Evolutionary conservation across 2,797 vertebrate species (phyloP).

Genomic region (Catharus ustulatus): DNA sequence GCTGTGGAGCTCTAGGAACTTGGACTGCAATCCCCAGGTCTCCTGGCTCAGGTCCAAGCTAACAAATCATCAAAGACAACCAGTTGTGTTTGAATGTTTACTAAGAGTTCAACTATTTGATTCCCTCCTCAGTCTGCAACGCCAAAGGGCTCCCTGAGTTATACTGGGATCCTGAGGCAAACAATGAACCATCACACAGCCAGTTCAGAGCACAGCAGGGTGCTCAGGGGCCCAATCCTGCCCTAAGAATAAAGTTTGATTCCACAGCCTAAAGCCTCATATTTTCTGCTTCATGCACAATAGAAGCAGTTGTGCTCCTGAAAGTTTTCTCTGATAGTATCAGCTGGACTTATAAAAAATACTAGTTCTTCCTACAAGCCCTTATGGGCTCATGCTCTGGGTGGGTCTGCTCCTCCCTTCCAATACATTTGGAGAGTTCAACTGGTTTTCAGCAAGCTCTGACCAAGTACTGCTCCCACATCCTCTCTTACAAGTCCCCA

Average conservation of each 20-base stretch:
- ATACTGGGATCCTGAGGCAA: constrained; percentile 42
- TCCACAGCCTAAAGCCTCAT: background rate
- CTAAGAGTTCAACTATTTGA: constrained; percentile 45
- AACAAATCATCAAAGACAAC: constrained; percentile 65
- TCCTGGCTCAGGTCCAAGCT: constrained; percentile 25
- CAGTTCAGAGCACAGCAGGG: background rate
- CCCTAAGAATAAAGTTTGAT: background rate
- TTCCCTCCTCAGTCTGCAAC: constrained; percentile 37
- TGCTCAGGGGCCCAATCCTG: background rate
- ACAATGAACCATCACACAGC: background rate
- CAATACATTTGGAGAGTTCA: background rate
- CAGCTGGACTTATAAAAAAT: background rate
- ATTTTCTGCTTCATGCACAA: background rate
- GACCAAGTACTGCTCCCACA: background rate
- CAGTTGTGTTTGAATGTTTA: constrained; percentile 56
- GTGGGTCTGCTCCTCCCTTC: background rate
- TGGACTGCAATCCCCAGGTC: constrained; percentile 39
- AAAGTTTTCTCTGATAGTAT: background rate
- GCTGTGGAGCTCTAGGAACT: constrained; percentile 41
- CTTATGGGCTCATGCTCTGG: background rate
- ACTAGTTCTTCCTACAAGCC: background rate
- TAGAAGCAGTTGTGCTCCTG: background rate
- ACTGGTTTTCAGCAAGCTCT: background rate
- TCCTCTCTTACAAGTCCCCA: background rate
- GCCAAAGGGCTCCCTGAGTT: constrained; percentile 49